Percentiles rank a stretch among this genome's conserved stretches.
These are phyloP conservation scores for Graphium colonna DNA, from an alignment of 2,888 invertebrate species.

Conservation along the genomic window DNA sequence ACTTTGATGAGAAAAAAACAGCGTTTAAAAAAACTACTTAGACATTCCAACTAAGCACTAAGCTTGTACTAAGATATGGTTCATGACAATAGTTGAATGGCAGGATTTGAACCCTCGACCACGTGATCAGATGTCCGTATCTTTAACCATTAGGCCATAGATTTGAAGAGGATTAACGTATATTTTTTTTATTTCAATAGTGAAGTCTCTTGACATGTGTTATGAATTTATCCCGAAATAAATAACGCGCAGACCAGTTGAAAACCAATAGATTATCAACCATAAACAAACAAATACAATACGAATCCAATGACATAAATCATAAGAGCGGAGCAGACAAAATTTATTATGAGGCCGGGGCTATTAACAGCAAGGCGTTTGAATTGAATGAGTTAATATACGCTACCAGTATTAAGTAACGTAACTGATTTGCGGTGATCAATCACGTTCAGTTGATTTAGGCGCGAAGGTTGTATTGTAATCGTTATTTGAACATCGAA, in stretches of 20 bases:
- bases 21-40: too few relatives aligned
- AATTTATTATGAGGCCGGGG: conserved; percentile 13
- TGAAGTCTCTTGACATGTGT: too few relatives aligned
- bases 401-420: conserved; percentile 42
- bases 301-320: conserved; percentile 12
- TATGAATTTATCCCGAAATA: too few relatives aligned
- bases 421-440: conserved; percentile 51
- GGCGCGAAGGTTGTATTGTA: conserved; percentile 45
- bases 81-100: too few relatives aligned
- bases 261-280: neutral
- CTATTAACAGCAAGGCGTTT: conserved; percentile 22
- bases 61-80: too few relatives aligned
- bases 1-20: too few relatives aligned
- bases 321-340: conserved; percentile 4
- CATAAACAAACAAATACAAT: conserved; percentile 5
- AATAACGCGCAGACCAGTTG: neutral
- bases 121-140: too few relatives aligned
- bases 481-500: conserved; percentile 59
- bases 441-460: conserved; percentile 55
- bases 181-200: too few relatives aligned
- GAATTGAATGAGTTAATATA: conserved; percentile 26
- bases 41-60: too few relatives aligned
- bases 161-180: too few relatives aligned
- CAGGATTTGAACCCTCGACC: too few relatives aligned
- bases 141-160: too few relatives aligned